Base-by-base conservation (phyloP, 2,113 vertebrate genomes). In the Saguinus midas region DNA sequence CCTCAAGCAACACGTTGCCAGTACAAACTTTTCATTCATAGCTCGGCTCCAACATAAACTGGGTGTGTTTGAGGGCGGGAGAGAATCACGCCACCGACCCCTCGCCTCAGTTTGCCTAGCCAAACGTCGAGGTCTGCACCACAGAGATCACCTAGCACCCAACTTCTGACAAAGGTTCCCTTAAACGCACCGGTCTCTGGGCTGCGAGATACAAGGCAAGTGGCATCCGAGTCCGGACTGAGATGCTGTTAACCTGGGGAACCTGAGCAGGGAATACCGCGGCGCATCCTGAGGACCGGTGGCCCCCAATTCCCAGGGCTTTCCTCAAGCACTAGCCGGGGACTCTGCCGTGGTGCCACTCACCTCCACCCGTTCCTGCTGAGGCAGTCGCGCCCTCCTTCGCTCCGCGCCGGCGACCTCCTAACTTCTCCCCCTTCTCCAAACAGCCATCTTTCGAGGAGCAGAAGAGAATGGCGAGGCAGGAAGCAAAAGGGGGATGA, bases 381-480 rank as follows among this genome's bases (percentile, higher is more conserved):
- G 84, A 90, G 66, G 89, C 93, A 52, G 86, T 91, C 37, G 97
- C 96, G 89, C 96, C 92, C 98, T 97, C 95, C 97, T 97, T 94
- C 64, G 97, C 98, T 94, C 96, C 57, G 86, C 90, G 95, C 90
- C 29, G 16, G 87, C 73, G 92, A 98, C 96, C 97, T 97, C 96
- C 95, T 98, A 98, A 98, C 98, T 98, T 98, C 98, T 97, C 96
- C 94, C 64, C 90, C 75, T 84, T 94, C 98, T 97, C 97, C 68
- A 92, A 90, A 94, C 92, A 98, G 98, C 98, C 98, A 98, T 98
- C 97, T 98, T 98, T 97, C 93, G 52, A 80, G 58, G 86, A 79
- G 55, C 48, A 35, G 86, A 73, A 55, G 73, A 95, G 96, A 97
- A 97, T 61, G 81, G 88, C 73, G 84, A 93, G 84, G 75, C 82